phyloP scores from a whole-genome alignment of 2,797 vertebrate species.

The Falco novaeseelandiae region DNA sequence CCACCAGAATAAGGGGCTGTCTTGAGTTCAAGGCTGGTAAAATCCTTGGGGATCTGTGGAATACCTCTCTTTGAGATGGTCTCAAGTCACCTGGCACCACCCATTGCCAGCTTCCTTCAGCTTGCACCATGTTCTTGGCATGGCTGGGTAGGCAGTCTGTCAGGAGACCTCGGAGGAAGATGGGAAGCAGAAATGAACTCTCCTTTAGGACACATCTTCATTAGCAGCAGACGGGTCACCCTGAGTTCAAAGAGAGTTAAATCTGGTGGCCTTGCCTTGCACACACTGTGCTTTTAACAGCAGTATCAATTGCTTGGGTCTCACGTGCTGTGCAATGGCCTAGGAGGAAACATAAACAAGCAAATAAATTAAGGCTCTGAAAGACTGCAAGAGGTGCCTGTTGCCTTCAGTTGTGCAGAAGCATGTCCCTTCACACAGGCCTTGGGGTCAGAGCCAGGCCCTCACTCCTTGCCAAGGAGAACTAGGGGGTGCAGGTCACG shows the following conservation, averaged over 20 bases:
- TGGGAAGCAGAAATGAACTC: background rate
- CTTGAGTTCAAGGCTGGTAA: background rate
- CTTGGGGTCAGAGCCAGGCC: background rate
- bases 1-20: background rate
- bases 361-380: slow-evolving; percentile 24
- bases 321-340: background rate
- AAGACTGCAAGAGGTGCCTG: background rate
- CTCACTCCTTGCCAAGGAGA: background rate
- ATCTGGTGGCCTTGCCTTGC: background rate
- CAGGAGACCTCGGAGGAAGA: background rate
- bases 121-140: background rate
- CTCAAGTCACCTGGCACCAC: background rate
- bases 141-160: background rate
- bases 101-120: background rate
- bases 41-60: background rate
- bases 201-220: background rate
- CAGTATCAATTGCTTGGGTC: background rate
- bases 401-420: slow-evolving; percentile 31
- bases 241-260: background rate
- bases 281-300: background rate
- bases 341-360: slow-evolving; percentile 28
- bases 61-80: background rate
- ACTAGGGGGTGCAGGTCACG: background rate
- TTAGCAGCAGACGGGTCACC: background rate
- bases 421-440: background rate